phyloP scores from a whole-genome alignment of 2,888 invertebrate genomes.

The Lysandra coridon region DNA sequence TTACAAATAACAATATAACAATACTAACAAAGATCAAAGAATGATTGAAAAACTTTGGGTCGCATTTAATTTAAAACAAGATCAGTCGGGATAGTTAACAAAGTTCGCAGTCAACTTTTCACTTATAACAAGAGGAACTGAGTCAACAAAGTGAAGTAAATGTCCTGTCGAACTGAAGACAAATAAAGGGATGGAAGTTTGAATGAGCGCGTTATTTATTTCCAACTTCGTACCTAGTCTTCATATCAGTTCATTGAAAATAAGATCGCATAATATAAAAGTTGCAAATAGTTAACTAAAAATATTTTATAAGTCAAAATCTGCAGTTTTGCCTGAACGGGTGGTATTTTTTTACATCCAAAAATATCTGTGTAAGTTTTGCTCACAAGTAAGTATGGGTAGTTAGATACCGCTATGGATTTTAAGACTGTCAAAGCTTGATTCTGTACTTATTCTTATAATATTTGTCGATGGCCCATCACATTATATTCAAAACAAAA shows the following conservation, averaged over 20 bases:
- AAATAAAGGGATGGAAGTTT: conserved; percentile 31
- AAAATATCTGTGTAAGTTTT: neutral
- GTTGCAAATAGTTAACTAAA: neutral
- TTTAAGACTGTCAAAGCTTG: no score
- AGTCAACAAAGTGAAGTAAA: conserved; percentile 31
- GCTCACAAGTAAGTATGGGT: no score
- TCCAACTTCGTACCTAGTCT: conserved; percentile 26
- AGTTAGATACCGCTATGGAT: no score
- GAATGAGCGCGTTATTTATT: conserved; percentile 32
- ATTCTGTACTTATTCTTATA: no score
- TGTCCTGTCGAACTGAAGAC: conserved; percentile 31
- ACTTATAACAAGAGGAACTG: conserved; percentile 31
- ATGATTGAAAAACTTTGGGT: conserved; percentile 25
- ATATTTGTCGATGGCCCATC: no score
- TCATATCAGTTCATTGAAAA: conserved; percentile 23
- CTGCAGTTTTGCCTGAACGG: neutral
- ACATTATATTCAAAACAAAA: no score
- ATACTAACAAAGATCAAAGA: conserved; percentile 21
- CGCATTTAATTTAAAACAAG: conserved; percentile 30
- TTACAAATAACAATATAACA: conserved; percentile 3
- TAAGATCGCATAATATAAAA: neutral
- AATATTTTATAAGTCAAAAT: neutral
- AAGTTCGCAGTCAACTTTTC: conserved; percentile 30
- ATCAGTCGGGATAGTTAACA: conserved; percentile 25
- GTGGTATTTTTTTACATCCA: neutral